A percentile compares a stretch with the other conserved stretches of the same genome.
phyloP scores from a whole-genome alignment of 2,797 vertebrate genomes.

The Ibycter americanus region DNA sequence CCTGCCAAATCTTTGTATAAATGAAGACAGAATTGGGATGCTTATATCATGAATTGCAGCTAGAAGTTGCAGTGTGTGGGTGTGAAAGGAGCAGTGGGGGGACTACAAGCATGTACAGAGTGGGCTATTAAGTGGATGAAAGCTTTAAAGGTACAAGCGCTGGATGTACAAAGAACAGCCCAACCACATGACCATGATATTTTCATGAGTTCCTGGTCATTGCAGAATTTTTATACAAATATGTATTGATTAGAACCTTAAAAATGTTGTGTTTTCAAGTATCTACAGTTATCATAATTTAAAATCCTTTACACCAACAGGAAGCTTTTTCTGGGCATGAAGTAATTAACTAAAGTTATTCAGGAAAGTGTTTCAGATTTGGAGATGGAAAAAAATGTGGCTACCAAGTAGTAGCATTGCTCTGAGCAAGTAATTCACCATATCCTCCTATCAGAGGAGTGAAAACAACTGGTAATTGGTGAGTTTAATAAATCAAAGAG shows the following conservation, averaged over 20 bases:
- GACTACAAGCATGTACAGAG: background rate
- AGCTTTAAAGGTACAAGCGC: background rate
- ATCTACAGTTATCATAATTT: background rate
- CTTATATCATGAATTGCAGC: background rate
- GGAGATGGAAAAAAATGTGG: background rate
- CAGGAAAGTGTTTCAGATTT: background rate
- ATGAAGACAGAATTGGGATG: background rate
- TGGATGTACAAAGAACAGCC: background rate
- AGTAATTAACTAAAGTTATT: background rate
- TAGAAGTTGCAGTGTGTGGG: rapidly evolving
- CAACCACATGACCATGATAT: rapidly evolving
- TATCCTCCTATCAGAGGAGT: background rate
- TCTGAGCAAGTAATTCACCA: background rate
- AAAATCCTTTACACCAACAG: background rate
- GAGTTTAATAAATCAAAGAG: slow-evolving; percentile 44
- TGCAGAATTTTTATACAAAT: background rate
- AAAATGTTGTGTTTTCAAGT: background rate
- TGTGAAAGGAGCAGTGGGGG: background rate
- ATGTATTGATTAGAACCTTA: background rate
- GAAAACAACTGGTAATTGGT: slow-evolving; percentile 6
- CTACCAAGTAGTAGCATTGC: background rate
- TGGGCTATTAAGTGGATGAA: background rate
- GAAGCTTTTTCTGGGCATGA: background rate
- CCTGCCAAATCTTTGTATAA: background rate
- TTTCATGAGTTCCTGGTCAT: background rate